Base-by-base conservation (phyloP, 2,797 vertebrate species). In the Melanotaenia nigrans region DNA sequence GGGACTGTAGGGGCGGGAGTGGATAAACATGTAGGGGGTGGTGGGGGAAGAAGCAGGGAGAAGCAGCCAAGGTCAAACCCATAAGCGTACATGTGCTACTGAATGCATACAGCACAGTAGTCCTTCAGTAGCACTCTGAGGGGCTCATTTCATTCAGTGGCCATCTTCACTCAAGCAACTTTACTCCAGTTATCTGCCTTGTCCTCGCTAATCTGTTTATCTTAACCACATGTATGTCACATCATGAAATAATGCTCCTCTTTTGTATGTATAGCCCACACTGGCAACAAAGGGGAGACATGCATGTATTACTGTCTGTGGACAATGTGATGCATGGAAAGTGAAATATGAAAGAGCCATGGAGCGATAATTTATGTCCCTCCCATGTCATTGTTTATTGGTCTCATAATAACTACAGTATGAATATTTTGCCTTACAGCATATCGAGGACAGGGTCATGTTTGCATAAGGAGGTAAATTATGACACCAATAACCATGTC, bases 401-500 rank as follows among this genome's bases (percentile, higher is more conserved):
- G 88, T 85, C 81, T 89, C 87, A 69, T 82, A 40, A 87, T 90
- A 89, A 89, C 87, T 90, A 90, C 88, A 83, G 87, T 83, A 90
- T 93, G 91, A 93, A 91, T 93, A 91, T 90, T 90, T 90, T 84
- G 79, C 85, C 76, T 82, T 68, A 69, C 80, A 83, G 76, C 81
- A 71, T 84, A 87, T 87, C 59, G 80, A 91, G 87, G 86, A 91
- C 90, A 90, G 90, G 91, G 89, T 94, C 88, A 87, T 93, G 93
- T 94, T 94, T 93, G 90, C 90, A 90, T 93, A 92, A 93, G 87
- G 74, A 87, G 82, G 79, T 94, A 90, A 94, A 92, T 93, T 92
- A 94, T 91, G 89, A 90, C 81, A 87, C 81, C 87, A 90, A 86
- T 90, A 89, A 90, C 85, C 90, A 78, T 77, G 86, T 85, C 24